Evolutionary conservation across 1,140 invertebrate species (phyloP).

Genomic region (Gonatopus flavifemur): DNA sequence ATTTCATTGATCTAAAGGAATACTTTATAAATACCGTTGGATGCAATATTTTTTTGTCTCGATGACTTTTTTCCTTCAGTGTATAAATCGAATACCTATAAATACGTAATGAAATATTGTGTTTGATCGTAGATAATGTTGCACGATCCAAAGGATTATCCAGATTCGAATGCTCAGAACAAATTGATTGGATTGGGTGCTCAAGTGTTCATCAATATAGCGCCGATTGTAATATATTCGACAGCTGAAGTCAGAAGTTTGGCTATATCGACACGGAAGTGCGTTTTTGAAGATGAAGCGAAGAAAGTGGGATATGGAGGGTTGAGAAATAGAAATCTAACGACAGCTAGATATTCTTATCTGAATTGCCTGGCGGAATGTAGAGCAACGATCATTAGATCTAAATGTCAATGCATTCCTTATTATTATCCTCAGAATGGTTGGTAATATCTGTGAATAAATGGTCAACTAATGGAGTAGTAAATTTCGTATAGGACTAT

Average conservation of each 20-base stretch:
- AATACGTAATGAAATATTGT: neutral
- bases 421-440: slow-evolving; percentile 60
- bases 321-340: slow-evolving; percentile 34
- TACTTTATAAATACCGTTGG: too few species aligned
- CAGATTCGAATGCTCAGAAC: slow-evolving; percentile 61
- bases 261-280: slow-evolving; percentile 54
- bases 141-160: slow-evolving; percentile 64
- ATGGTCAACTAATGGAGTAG: too few species aligned
- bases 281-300: slow-evolving; percentile 62
- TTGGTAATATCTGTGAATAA: too few species aligned
- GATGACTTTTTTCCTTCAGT: too few species aligned
- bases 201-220: slow-evolving; percentile 62
- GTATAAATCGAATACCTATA: neutral
- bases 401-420: slow-evolving; percentile 63
- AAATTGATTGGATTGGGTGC: slow-evolving; percentile 58
- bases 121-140: slow-evolving; percentile 57
- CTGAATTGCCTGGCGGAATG: slow-evolving; percentile 67
- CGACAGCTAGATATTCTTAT: slow-evolving; percentile 58
- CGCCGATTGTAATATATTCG: slow-evolving; percentile 63
- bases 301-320: slow-evolving; percentile 23
- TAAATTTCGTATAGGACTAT: too few species aligned
- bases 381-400: slow-evolving; percentile 50
- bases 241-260: slow-evolving; percentile 58
- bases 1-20: too few species aligned
- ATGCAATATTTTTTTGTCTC: too few species aligned